phyloP scores from a whole-genome alignment of 2,888 invertebrate genomes.

The Lepidochrysops patricia region DNA sequence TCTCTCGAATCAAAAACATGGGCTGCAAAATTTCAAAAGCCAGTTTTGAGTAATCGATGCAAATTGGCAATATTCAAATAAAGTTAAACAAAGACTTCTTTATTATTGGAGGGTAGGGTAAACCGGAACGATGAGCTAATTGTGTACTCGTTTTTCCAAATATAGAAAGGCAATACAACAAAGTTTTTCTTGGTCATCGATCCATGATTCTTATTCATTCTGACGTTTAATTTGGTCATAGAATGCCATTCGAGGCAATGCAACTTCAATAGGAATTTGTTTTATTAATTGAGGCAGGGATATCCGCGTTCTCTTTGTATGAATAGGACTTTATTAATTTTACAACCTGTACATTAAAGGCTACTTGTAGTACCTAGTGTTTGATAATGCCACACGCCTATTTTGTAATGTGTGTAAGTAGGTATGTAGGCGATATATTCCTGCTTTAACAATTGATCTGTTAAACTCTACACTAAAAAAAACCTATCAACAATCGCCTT shows the following conservation, averaged over 20 bases:
- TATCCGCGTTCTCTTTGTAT: conserved; percentile 30
- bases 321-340: background rate
- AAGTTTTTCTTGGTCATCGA: conserved; percentile 35
- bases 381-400: no score
- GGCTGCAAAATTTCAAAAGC: background rate
- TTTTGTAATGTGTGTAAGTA: no score
- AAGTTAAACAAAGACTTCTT: background rate
- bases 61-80: background rate
- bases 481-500: background rate
- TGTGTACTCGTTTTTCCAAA: conserved; percentile 36
- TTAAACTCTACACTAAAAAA: background rate
- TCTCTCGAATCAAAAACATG: no score
- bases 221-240: conserved; percentile 44
- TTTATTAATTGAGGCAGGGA: conserved; percentile 33
- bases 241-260: conserved; percentile 38
- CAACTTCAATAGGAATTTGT: conserved; percentile 38
- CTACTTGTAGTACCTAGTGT: no score
- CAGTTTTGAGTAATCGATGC: background rate
- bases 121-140: conserved; percentile 42
- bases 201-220: conserved; percentile 41
- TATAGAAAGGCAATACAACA: conserved; percentile 43
- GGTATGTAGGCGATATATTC: no score
- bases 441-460: background rate
- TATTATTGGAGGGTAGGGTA: conserved; percentile 13
- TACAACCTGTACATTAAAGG: no score